phyloP scores from a whole-genome alignment of 2,797 vertebrate genomes.

The Falco rusticolus region DNA sequence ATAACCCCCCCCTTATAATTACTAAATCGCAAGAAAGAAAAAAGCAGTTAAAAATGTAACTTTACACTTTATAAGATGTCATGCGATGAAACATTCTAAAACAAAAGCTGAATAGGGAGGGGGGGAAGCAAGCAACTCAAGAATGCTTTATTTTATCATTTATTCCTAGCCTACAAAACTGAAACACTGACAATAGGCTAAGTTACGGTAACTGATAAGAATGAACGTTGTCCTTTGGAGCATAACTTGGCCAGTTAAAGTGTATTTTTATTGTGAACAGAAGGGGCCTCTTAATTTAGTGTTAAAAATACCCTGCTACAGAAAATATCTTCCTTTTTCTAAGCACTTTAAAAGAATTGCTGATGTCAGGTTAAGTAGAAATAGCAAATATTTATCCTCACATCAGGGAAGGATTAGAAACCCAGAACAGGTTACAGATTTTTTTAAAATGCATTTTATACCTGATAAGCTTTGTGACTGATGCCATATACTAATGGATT shows the following conservation, averaged over 20 bases:
- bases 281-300: conserved; percentile 51
- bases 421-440: conserved; percentile 50
- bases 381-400: conserved; percentile 79
- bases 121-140: neutral
- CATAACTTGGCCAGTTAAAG: conserved; percentile 3
- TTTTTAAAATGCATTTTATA: conserved; percentile 76
- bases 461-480: conserved; percentile 96
- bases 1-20: neutral
- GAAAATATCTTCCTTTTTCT: conserved; percentile 54
- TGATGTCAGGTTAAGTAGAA: conserved; percentile 70
- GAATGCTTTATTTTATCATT: neutral
- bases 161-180: neutral
- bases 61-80: neutral
- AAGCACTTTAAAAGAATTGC: conserved; percentile 65
- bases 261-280: conserved; percentile 20
- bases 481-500: conserved; percentile 97
- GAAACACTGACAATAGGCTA: neutral
- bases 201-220: neutral
- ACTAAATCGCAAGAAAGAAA: neutral
- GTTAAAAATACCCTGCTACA: conserved; percentile 32
- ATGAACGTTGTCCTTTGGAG: neutral
- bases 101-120: neutral
- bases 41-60: neutral
- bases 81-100: neutral
- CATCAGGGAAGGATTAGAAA: conserved; percentile 75